Evolutionary conservation across 2,113 vertebrate species (phyloP), one percentile per base, ranked within the genome.

Genomic region (Lepidothrix coronata): DNA sequence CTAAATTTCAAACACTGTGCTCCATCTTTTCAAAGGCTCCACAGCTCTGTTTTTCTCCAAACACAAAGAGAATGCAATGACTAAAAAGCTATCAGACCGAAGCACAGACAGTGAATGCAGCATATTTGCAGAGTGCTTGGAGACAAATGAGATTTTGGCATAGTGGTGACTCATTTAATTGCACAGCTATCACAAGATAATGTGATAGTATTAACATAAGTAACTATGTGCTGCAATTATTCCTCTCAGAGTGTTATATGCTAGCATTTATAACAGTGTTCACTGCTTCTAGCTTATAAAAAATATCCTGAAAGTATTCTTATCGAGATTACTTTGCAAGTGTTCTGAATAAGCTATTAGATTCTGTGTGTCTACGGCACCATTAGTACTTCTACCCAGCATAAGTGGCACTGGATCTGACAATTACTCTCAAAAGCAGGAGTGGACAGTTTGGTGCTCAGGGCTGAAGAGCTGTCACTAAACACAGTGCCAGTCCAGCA

Each of bases 111-210:
- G 77, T 46, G 78, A 86, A 87, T 78, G 88, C 80, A 78, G 68
- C 44, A 22, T 95, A 85, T 93, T 92, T 97, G 95, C 95, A 70
- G 74, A 87, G 81, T 75, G 83, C 89, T 93, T 95, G 91, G 87
- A 94, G 94, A 97, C 85, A 96, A 96, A 96, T 91, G 94, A 95
- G 94, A 62, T 96, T 95, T 95, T 92, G 75, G 95, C 13, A 0
- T 85, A 91, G 91, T 76, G 82, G 93, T 93, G 93, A 92, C 95
- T 97, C 95, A 96, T 89, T 97, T 97, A 96, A 97, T 95, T 91
- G 87, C 92, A 95, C 77, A 95, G 95, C 84, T 93, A 96, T 96
- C 91, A 94, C 87, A 93, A 95, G 95, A 96, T 96, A 97, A 96
- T 96, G 94, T 87, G 89, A 92, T 92, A 81, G 86, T 95, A 97